Conservation (phyloP, 1,140 invertebrate species). For the Episyrphus balteatus region DNA sequence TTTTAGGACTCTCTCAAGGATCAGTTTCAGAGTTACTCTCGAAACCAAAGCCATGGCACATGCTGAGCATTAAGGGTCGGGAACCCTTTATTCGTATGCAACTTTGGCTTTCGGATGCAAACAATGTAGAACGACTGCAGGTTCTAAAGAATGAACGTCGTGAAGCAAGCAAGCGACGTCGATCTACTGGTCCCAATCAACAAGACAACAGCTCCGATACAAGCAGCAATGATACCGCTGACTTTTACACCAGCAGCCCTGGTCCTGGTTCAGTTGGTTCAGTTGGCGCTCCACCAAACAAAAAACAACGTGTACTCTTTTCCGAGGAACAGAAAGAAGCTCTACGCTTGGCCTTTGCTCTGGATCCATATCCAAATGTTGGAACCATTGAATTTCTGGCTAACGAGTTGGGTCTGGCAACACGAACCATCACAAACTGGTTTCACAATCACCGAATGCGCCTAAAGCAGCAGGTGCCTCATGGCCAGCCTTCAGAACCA, state of each 20-base stretch:
- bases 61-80: conserved; percentile 95
- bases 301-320: conserved; percentile 89
- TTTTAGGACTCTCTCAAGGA: conserved; percentile 90
- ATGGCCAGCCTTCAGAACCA: conserved; percentile 51
- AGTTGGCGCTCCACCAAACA: conserved; percentile 60
- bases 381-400: conserved; percentile 92
- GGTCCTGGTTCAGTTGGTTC: conserved; percentile 47
- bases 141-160: conserved; percentile 78
- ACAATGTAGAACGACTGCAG: conserved; percentile 82
- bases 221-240: conserved; percentile 76
- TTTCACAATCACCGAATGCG: conserved; percentile 99
- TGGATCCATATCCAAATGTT: conserved; percentile 94
- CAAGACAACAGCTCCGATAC: conserved; percentile 78
- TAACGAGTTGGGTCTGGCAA: conserved; percentile 79
- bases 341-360: conserved; percentile 78
- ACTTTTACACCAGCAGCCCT: conserved; percentile 76
- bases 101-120: conserved; percentile 87
- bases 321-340: conserved; percentile 98
- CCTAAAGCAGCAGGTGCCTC: conserved; percentile 79
- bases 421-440: conserved; percentile 97
- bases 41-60: conserved; percentile 98
- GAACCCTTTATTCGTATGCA: conserved; percentile 99
- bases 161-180: conserved; percentile 76
- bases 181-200: conserved; percentile 62
- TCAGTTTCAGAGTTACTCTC: conserved; percentile 94